Base-by-base conservation (phyloP, 2,888 invertebrate species). In the Agrotis ipsilon region DNA sequence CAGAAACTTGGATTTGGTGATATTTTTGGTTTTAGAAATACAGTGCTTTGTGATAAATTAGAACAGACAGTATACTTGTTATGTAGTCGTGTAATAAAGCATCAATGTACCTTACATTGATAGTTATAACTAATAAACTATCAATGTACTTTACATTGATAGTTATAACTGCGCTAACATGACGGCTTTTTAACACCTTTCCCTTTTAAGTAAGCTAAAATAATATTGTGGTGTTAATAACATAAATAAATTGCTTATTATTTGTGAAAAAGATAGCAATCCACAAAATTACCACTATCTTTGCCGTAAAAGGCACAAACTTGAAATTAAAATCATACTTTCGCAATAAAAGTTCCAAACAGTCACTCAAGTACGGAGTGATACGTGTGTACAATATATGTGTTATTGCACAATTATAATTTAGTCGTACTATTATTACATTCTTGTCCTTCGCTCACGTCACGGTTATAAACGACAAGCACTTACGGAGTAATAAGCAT, bases 391-490 rank as follows among this genome's bases (percentile, higher is more conserved):
- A 46, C 18, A n/a, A 9, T 14, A 21, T n/a, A 45, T 13, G 46
- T 49, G 18, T 18, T 39, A 54, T 49, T 58, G 48, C 24, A 59
- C 13, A 62, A 54, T 63, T 79, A 54, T 9, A 62, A 54, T 63
- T 79, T 52, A 72, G 32, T 79, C 79, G 79, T 39, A 54, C 14
- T 39, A 39, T 18, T 54, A 58, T 46, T 16, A 27, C 39, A 49
- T 18, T 72, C 16, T 21, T 75, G 62, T 54, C 32, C 58, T 72
- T 18, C 78, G 32, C 32, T 79, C 45, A 63, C 51, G 52, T 79
- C 79, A 75, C 14, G n/a, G 58, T 72, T 59, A 54, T 79, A 59
- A 72, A 72, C 9, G 13, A 24, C 18, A 52, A 59, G 79, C 58
- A 59, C 62, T 46, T 60, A 60, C 60, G 4, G 39, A 55, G 49